A percentile compares a stretch with the other conserved stretches of the same genome.
Evolutionary conservation across 2,113 vertebrate species (phyloP).

Genomic region (Amphiprion ocellaris): DNA sequence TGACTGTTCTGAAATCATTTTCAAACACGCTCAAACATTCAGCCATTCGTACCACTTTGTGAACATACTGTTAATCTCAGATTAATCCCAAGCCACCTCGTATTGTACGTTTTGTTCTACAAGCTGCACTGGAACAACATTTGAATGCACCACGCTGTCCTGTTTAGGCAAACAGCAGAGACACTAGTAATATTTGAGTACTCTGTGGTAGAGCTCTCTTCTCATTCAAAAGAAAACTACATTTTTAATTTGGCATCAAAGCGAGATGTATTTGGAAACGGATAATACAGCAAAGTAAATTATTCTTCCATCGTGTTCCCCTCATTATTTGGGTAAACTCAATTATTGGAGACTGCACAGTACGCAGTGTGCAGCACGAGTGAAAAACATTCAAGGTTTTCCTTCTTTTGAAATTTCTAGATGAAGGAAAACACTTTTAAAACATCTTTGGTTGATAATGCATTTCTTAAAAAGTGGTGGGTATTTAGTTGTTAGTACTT

Average conservation of each 20-base stretch:
- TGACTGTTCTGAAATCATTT: constrained; percentile 29
- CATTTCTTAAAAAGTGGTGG: not conserved
- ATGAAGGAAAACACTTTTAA: not conserved
- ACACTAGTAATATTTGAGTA: constrained; percentile 4
- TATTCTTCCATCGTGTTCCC: not conserved
- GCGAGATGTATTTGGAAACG: constrained; percentile 3
- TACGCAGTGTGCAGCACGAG: not conserved
- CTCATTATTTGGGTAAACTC: constrained; percentile 15
- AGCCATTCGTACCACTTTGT: not conserved
- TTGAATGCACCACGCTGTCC: not conserved
- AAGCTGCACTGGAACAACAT: constrained; percentile 2
- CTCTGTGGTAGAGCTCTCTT: not conserved
- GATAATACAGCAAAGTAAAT: constrained; percentile 16
- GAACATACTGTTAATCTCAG: constrained; percentile 1
- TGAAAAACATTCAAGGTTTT: not conserved
- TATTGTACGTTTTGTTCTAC: constrained; percentile 11
- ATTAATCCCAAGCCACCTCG: not conserved
- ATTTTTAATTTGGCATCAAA: constrained; percentile 12
- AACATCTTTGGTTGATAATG: constrained; percentile 48
- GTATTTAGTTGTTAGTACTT: not conserved
- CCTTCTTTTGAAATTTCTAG: not conserved
- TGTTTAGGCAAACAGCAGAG: constrained; percentile 8
- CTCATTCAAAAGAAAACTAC: not conserved
- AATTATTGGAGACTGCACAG: constrained; percentile 3
- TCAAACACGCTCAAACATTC: constrained; percentile 1